phyloP scores from a whole-genome alignment of 2,888 invertebrate genomes.

The Platerodrilus igneus region DNA sequence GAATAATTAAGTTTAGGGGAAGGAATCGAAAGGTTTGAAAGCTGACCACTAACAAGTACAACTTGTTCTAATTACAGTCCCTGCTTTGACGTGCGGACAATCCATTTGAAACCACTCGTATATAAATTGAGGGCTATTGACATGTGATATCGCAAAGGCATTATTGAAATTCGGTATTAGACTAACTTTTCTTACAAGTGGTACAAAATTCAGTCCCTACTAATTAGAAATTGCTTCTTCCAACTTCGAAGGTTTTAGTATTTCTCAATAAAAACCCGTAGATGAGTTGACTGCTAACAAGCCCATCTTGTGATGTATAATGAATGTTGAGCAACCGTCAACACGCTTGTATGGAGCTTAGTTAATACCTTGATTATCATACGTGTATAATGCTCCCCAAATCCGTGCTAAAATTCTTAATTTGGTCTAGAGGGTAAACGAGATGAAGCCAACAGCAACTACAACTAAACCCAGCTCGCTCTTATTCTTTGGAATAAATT shows the following conservation, averaged over 20 bases:
- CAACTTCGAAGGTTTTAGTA: too few relatives aligned
- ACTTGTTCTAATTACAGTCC: conserved; percentile 20
- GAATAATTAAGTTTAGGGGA: conserved; percentile 11
- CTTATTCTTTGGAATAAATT: conserved; percentile 15
- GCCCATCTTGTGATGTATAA: too few relatives aligned
- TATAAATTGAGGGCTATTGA: conserved; percentile 16
- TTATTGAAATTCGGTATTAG: too few relatives aligned
- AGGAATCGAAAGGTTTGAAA: conserved; percentile 19
- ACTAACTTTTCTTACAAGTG: too few relatives aligned
- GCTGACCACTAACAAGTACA: conserved; percentile 20
- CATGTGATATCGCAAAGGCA: too few relatives aligned
- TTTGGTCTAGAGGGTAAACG: conserved; percentile 7
- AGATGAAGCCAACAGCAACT: conserved; percentile 6
- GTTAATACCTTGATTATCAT: conserved; percentile 8
- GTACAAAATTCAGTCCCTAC: too few relatives aligned
- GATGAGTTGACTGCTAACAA: too few relatives aligned
- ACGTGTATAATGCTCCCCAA: conserved; percentile 12
- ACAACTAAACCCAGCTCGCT: conserved; percentile 7
- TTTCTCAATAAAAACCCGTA: too few relatives aligned
- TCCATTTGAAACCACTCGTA: conserved; percentile 8
- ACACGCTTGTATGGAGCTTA: too few relatives aligned
- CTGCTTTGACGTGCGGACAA: conserved; percentile 16
- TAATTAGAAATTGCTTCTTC: too few relatives aligned
- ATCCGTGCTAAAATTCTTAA: conserved; percentile 11
- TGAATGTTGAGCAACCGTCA: too few relatives aligned